These are phyloP conservation scores for Hypotaenidia okinawae DNA, from an alignment of 2,797 vertebrate species.

Conservation along the genomic window DNA sequence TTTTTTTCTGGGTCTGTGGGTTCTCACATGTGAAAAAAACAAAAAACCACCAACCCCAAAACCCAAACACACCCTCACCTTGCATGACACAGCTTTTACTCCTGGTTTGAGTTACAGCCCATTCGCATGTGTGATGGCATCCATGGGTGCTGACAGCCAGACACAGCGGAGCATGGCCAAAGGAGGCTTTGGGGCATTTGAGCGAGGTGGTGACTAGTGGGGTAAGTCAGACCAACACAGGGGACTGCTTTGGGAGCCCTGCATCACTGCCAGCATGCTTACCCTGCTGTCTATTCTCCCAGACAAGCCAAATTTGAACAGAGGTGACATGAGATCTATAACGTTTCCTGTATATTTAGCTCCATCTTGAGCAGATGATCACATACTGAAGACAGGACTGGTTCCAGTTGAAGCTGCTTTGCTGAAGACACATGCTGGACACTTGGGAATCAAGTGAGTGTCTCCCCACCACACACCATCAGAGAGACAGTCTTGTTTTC, in stretches of 20 bases:
- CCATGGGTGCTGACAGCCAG: background rate
- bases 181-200: background rate
- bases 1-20: background rate
- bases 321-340: background rate
- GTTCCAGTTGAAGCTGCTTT: background rate
- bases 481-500: background rate
- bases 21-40: background rate
- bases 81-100: background rate
- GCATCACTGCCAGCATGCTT: background rate
- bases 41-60: background rate
- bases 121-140: background rate
- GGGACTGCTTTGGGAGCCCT: background rate
- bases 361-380: background rate
- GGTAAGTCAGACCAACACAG: background rate
- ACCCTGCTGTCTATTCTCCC: background rate
- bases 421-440: background rate
- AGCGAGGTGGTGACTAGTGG: background rate
- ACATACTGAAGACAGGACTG: background rate
- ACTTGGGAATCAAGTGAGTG: background rate
- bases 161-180: background rate
- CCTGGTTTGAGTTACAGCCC: background rate
- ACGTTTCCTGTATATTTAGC: background rate
- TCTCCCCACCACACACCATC: background rate
- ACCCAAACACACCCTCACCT: background rate
- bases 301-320: background rate